A percentile compares a stretch with the other conserved stretches of the same genome.
Conservation (phyloP, 2,888 invertebrate species). For the Gasteruption jaculator region DNA sequence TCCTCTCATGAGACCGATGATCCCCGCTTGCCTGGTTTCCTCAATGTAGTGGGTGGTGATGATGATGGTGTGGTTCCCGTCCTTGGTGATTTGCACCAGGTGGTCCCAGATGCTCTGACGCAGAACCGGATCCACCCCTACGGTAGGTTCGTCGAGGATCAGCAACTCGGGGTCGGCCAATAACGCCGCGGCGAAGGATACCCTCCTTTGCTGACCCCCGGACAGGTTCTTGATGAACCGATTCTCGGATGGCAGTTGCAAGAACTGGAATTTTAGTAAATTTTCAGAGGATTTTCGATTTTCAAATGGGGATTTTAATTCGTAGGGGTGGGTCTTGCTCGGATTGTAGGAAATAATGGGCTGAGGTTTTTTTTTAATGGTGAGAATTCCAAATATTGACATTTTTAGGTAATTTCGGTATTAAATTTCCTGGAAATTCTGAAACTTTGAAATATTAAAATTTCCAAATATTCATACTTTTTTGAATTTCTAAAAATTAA, state of each 20-base stretch:
- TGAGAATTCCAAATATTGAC: too few relatives aligned
- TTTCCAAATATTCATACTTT: too few relatives aligned
- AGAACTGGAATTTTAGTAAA: slow-evolving; percentile 49
- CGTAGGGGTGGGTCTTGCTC: too few relatives aligned
- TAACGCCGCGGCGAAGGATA: slow-evolving; percentile 83
- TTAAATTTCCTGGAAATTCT: too few relatives aligned
- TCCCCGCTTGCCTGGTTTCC: slow-evolving; percentile 77
- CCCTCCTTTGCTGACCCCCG: slow-evolving; percentile 85
- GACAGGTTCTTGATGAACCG: slow-evolving; percentile 74
- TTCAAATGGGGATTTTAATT: too few relatives aligned
- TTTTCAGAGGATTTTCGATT: too few relatives aligned
- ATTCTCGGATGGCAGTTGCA: slow-evolving; percentile 55
- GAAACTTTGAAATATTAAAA: too few relatives aligned
- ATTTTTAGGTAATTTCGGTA: too few relatives aligned
- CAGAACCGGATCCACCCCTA: slow-evolving; percentile 87
- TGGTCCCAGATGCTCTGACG: slow-evolving; percentile 85
- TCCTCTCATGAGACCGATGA: slow-evolving; percentile 79
- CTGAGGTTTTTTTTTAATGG: too few relatives aligned
- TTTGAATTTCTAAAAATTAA: too few relatives aligned
- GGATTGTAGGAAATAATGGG: too few relatives aligned
- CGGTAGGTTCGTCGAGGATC: slow-evolving; percentile 90
- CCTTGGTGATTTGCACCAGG: slow-evolving; percentile 72
- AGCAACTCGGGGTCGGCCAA: slow-evolving; percentile 85
- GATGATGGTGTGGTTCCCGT: slow-evolving; percentile 73
- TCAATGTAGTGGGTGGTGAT: slow-evolving; percentile 87